phyloP scores from a whole-genome alignment of 2,888 invertebrate genomes.

The Petrophora chlorosata region DNA sequence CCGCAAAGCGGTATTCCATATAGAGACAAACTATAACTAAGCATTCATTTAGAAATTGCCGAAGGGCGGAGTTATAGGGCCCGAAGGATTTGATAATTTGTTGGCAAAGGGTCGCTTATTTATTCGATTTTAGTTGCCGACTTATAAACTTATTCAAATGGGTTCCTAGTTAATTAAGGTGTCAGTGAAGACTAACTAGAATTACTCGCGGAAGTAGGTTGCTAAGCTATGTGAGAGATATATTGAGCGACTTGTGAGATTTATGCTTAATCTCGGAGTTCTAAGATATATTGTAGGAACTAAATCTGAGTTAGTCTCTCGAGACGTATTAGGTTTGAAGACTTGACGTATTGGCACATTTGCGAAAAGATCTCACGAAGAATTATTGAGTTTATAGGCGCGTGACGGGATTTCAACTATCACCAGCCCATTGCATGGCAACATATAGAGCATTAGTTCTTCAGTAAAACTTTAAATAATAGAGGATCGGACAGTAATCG shows the following conservation, averaged over 20 bases:
- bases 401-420: too few relatives aligned
- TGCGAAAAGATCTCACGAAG: too few relatives aligned
- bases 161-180: conserved; percentile 30
- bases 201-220: conserved; percentile 9
- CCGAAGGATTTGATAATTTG: conserved; percentile 61
- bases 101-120: conserved; percentile 51
- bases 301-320: too few relatives aligned
- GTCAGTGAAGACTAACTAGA: conserved; percentile 11
- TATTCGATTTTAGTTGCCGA: conserved; percentile 53
- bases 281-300: too few relatives aligned
- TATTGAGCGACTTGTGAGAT: not conserved
- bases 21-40: conserved; percentile 3
- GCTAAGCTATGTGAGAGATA: conserved; percentile 3
- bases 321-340: too few relatives aligned
- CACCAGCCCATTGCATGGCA: too few relatives aligned
- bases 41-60: conserved; percentile 51
- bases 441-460: too few relatives aligned
- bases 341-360: too few relatives aligned
- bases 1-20: not conserved
- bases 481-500: too few relatives aligned
- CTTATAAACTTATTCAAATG: conserved; percentile 42
- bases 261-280: conserved; percentile 5
- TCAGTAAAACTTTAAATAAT: too few relatives aligned
- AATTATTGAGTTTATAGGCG: too few relatives aligned
- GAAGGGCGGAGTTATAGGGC: conserved; percentile 59